phyloP scores from a whole-genome alignment of 2,888 invertebrate species.

The Strigamia maritima region DNA sequence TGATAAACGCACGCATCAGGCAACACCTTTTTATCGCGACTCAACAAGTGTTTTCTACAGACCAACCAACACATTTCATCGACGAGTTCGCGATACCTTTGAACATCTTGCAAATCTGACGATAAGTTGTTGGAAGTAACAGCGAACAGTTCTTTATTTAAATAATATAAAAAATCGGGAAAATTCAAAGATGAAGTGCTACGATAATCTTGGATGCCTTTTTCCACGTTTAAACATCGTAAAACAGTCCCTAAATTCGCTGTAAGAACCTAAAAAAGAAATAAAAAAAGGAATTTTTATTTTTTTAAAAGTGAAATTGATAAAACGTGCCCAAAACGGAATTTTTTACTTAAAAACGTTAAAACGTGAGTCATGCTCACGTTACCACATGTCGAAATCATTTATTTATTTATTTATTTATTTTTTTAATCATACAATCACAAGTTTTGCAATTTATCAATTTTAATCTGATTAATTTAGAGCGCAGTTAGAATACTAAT shows the following conservation, averaged over 20 bases:
- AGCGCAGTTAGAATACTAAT: background rate
- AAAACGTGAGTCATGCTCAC: background rate
- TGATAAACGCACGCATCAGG: slow-evolving; percentile 66
- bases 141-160: slow-evolving; percentile 66
- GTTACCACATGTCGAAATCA: background rate
- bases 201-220: slow-evolving; percentile 71
- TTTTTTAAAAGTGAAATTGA: background rate
- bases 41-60: slow-evolving; percentile 64
- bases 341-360: background rate
- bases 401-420: no score
- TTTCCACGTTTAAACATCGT: slow-evolving; percentile 73
- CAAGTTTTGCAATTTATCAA: background rate
- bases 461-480: background rate
- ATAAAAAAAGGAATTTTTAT: no score
- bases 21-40: slow-evolving; percentile 62
- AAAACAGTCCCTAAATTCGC: slow-evolving; percentile 75
- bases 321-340: background rate
- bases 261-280: slow-evolving; percentile 65
- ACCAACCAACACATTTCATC: slow-evolving; percentile 78
- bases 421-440: no score
- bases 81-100: slow-evolving; percentile 49
- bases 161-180: slow-evolving; percentile 70
- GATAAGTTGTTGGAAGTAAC: background rate
- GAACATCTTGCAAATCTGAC: background rate
- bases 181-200: slow-evolving; percentile 68